Evolutionary conservation across 1,140 invertebrate genomes (phyloP), one percentile per base, ranked within the genome.

Genomic region (Chironomus striatipennis): DNA sequence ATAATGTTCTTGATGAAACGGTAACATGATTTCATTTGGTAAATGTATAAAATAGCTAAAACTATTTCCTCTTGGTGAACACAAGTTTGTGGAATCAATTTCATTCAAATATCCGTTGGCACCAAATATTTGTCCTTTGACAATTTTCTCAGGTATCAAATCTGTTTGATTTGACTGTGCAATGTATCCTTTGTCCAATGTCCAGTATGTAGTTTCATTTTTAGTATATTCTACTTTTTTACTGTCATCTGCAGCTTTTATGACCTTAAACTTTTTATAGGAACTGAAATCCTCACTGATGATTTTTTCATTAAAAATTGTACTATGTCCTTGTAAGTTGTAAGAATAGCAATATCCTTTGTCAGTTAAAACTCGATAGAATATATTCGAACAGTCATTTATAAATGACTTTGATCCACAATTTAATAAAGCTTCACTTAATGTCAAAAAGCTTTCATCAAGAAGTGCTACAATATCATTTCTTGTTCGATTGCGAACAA

Each of bases 1-100:
- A 73, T 86, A 83, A 74, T 88, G 85, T 77, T 87, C 88, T 75
- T 87, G 47, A 57, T 57, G 47, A 7, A 57, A 12, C 15, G 47
- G 47, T 1, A n/a, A 5, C n/a, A 57, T 5, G 5, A 57, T 57
- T 15, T 57, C 47, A 57, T 57, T 57, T 0, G 47, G 47, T 15
- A 57, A 57, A 57, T 57, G 47, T 12, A 57, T n/a, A 15, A 12
- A 57, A 15, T 15, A 57, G 12, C n/a, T 57, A 10, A 57, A 57
- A 15, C 3, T n/a, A 15, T n/a, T 57, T n/a, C 12, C 12, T 12
- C 0, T 5, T n/a, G 8, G 12, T 1, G 12, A 5, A 15, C 47
- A 57, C 1, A 57, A 1, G 4, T 57, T 57, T 10, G 9, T n/a
- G 15, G 47, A 5, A 57, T 57, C 47, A n/a, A 5, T 15, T 15